Base-by-base conservation (phyloP, 1,140 invertebrate genomes). In the Phocides pigmalion region DNA sequence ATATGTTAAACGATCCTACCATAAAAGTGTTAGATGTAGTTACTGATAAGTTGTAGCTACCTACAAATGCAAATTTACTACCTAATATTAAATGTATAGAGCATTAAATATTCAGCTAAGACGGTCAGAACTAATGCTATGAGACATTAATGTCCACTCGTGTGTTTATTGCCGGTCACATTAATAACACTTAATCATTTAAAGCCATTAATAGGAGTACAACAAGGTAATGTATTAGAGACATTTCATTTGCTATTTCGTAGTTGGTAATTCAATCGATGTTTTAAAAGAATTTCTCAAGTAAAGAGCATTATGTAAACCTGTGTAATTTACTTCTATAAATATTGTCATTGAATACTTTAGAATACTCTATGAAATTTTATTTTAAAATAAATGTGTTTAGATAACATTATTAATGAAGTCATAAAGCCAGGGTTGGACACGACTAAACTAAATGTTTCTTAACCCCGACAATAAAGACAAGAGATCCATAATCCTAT, bases 121-220 rank as follows among this genome's bases (percentile, higher is more conserved):
- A 61, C 68, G 69, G 68, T 72, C 74, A 68, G 56, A 70, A 67
- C 66, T 80, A 82, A 83, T 80, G 70, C 69, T 72, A 74, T 69
- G 67, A 77, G 72, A 79, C 81, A 79, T 74, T 80, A 79, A 79
- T 74, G 74, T 70, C 68, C 67, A 70, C 66, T 64, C 59, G 66
- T 44, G 59, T 71, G 71, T 74, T 77, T 76, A 76, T 73, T 67
- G 62, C 63, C 64, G 68, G 64, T 62, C 68, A 62, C 65, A 77
- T 78, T 80, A 80, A 79, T 83, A 76, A 77, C 72, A 68, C 77
- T 85, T 80, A 77, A 83, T 85, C 74, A 77, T 70, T 62, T 58
- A 64, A 44, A 74, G 50, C 67, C 62, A 68, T 67, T 79, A 76
- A 79, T 82, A 72, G 64, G 73, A 65, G 64, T 75, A 64, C 59